A percentile compares a stretch with the other conserved stretches of the same genome.
Conservation (phyloP, 1,140 invertebrate species). For the Bombus superbus region DNA sequence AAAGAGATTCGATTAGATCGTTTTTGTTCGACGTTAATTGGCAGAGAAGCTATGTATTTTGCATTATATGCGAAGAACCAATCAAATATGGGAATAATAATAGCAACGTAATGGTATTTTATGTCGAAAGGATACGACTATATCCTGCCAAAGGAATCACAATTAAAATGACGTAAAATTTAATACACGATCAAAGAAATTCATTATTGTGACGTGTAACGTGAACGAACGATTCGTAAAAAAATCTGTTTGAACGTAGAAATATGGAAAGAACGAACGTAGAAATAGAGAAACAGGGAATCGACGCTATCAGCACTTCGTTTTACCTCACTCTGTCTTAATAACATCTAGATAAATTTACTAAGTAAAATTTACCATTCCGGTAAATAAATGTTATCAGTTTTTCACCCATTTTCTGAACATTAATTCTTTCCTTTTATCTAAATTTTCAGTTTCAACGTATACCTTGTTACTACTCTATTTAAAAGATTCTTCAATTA, state of each 20-base stretch:
- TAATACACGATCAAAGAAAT: background rate
- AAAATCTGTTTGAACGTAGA: background rate
- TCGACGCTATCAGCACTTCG: background rate
- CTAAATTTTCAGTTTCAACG: too few species aligned
- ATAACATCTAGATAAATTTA: background rate
- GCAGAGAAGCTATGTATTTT: background rate
- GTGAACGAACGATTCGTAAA: background rate
- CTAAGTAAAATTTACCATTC: too few species aligned
- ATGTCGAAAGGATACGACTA: background rate
- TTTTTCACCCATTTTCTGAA: background rate
- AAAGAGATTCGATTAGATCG: slow-evolving; percentile 39
- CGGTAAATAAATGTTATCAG: background rate
- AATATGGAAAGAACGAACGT: background rate
- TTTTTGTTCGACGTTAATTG: slow-evolving; percentile 54
- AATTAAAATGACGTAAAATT: background rate
- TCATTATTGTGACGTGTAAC: background rate
- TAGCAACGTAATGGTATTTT: background rate
- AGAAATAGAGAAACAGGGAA: background rate
- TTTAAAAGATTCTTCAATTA: too few species aligned
- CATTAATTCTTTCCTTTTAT: background rate
- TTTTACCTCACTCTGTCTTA: background rate
- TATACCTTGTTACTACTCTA: too few species aligned
- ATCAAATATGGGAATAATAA: background rate
- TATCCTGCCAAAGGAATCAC: background rate
- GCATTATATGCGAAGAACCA: background rate